Percentiles rank a stretch among this genome's conserved stretches.
Evolutionary conservation across 2,113 vertebrate genomes (phyloP).

Genomic region (Erinaceus europaeus): DNA sequence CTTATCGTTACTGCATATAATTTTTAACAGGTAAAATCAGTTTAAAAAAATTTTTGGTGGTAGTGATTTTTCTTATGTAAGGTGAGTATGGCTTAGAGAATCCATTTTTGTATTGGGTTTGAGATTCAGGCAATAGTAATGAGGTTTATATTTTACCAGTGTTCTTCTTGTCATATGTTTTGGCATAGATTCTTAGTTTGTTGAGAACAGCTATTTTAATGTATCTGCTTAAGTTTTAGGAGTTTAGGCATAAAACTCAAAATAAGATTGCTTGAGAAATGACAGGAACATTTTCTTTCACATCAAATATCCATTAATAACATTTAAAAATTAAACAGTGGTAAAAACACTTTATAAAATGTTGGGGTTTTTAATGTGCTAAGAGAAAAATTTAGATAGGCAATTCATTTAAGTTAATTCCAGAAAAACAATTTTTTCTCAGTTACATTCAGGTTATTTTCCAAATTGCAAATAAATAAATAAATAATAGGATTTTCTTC

Average conservation of each 20-base stretch:
- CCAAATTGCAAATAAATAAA: conserved; percentile 69
- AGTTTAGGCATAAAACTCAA: conserved; percentile 33
- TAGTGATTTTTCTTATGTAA: not conserved
- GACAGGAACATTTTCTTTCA: conserved; percentile 48
- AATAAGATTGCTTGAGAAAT: conserved; percentile 51
- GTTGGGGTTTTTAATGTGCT: conserved; percentile 60
- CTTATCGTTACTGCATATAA: not conserved
- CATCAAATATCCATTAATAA: conserved; percentile 60
- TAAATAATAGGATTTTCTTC: conserved; percentile 65
- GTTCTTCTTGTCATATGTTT: conserved; percentile 21
- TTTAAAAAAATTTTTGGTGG: not conserved
- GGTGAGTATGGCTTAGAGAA: not conserved
- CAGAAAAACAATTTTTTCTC: conserved; percentile 44
- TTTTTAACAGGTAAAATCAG: conserved; percentile 11
- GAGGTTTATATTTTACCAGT: not conserved
- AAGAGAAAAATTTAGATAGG: conserved; percentile 54
- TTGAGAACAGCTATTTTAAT: conserved; percentile 40
- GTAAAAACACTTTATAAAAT: conserved; percentile 49
- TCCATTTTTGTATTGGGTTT: not conserved
- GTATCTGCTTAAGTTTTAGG: conserved; percentile 47
- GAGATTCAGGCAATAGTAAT: not conserved
- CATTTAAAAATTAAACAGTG: conserved; percentile 42
- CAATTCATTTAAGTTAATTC: conserved; percentile 56
- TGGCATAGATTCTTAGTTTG: conserved; percentile 34
- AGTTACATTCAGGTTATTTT: conserved; percentile 58